Evolutionary conservation across 2,797 vertebrate species (phyloP).

Genomic region (Threskiornis aethiopicus): DNA sequence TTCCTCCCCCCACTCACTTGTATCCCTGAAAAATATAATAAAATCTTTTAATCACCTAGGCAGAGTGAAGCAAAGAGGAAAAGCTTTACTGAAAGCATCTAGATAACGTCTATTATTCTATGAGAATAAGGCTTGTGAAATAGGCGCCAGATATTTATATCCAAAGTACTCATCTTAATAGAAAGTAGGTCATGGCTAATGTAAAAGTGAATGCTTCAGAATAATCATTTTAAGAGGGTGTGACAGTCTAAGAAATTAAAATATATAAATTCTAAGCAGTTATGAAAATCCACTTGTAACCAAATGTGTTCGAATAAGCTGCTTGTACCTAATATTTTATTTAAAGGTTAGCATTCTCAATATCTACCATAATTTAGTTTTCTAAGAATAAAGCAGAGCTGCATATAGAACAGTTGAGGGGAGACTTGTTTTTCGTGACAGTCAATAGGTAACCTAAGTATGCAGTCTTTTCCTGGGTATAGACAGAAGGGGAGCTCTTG

Average conservation of each 20-base stretch:
- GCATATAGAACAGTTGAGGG: background rate
- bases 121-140: background rate
- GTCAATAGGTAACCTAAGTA: background rate
- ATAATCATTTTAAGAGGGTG: background rate
- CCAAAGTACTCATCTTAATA: background rate
- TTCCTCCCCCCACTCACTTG: background rate
- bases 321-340: background rate
- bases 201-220: background rate
- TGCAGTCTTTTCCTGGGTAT: background rate
- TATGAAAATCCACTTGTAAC: background rate
- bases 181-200: slow-evolving; percentile 22
- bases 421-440: background rate
- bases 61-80: background rate
- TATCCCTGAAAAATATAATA: background rate
- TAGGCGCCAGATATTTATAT: background rate
- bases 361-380: background rate
- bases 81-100: background rate
- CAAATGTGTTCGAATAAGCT: background rate
- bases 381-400: background rate
- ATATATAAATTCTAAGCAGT: background rate
- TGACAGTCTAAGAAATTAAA: slow-evolving; percentile 3
- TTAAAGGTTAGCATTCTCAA: background rate
- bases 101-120: background rate
- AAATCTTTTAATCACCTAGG: background rate
- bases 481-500: background rate